phyloP scores from a whole-genome alignment of 2,888 invertebrate genomes.

The Chironomus tentans region DNA sequence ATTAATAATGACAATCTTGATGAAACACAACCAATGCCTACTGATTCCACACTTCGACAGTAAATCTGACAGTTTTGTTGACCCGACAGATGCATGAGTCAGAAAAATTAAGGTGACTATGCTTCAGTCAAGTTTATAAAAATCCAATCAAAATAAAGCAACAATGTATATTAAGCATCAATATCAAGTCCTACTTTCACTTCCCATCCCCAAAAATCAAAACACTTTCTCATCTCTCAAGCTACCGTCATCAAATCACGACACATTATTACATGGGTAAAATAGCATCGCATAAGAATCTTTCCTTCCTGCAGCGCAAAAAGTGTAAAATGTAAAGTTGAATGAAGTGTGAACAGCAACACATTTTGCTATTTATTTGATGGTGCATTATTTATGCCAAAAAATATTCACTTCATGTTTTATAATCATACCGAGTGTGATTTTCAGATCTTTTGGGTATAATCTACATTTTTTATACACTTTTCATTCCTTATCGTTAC shows the following conservation, averaged over 20 bases:
- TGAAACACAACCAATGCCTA: too few species aligned
- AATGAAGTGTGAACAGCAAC: conserved; percentile 11
- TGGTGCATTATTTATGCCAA: conserved; percentile 25
- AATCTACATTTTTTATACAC: not conserved
- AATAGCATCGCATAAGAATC: conserved; percentile 18
- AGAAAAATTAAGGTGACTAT: too few species aligned
- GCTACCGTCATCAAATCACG: not conserved
- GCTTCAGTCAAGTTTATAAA: too few species aligned
- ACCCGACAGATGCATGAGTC: too few species aligned
- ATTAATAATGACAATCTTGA: too few species aligned
- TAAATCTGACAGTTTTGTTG: too few species aligned
- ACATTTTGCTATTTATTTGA: conserved; percentile 24
- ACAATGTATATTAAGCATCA: too few species aligned
- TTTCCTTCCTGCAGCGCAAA: conserved; percentile 2
- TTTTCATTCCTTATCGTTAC: not conserved
- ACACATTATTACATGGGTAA: conserved; percentile 10
- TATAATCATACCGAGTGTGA: not conserved
- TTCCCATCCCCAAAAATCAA: not conserved
- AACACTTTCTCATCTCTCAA: not conserved
- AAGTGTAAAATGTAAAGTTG: too few species aligned
- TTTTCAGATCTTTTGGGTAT: not conserved
- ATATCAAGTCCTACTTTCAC: too few species aligned
- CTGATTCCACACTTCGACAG: too few species aligned
- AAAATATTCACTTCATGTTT: not conserved
- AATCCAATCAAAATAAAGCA: too few species aligned